These are phyloP conservation scores for Eretmochelys imbricata DNA, from an alignment of 2,113 vertebrate species.

Conservation along the genomic window DNA sequence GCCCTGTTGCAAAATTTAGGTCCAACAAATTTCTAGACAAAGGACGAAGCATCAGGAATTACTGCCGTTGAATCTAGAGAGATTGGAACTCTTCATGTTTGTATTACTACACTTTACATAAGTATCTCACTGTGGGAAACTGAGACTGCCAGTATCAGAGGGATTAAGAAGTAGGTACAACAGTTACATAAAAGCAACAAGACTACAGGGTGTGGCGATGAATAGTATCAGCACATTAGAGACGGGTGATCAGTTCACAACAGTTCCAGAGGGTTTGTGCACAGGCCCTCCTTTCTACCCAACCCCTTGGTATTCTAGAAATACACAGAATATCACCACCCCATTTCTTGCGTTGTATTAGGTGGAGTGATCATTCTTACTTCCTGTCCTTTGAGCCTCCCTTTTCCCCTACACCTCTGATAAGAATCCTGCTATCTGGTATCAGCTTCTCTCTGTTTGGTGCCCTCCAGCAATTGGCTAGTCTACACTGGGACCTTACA, in stretches of 20 bases:
- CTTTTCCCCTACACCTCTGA: neutral
- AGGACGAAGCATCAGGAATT: neutral
- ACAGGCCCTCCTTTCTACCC: neutral
- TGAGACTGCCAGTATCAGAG: neutral
- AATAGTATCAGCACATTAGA: neutral
- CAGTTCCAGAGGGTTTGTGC: neutral
- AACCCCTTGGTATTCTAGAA: neutral
- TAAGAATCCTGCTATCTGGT: neutral
- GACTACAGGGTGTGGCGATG: neutral
- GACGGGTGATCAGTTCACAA: neutral
- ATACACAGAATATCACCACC: neutral
- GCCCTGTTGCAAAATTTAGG: conserved; percentile 32
- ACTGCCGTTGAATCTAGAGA: neutral
- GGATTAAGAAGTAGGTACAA: neutral
- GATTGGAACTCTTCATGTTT: neutral
- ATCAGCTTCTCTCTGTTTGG: neutral
- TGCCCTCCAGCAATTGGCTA: neutral
- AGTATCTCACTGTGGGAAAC: neutral
- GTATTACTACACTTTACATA: neutral
- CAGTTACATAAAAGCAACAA: neutral
- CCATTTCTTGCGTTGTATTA: neutral
- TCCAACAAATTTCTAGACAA: neutral
- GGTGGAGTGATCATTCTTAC: neutral
- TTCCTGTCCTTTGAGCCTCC: neutral
- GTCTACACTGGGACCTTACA: neutral